Base-by-base conservation (phyloP, 2,888 invertebrate species). In the Brenthis ino region DNA sequence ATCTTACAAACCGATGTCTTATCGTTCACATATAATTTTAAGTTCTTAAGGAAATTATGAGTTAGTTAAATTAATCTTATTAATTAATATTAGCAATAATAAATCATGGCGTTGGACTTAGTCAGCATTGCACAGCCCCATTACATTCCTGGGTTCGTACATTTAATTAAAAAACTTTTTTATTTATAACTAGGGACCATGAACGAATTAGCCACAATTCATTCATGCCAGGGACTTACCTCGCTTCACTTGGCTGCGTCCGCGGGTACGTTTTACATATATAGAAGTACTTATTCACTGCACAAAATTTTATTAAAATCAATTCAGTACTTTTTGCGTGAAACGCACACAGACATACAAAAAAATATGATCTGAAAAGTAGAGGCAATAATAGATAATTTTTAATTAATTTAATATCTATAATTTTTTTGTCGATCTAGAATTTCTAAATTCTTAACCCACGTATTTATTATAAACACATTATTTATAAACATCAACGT, bases 121-220 rank as follows among this genome's bases (percentile, higher is more conserved):
- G 93, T 95, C 77, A 88, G 91, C 74, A 95, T 96, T 47, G 95
- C 95, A 48, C 94, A 96, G 79, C 96, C 96, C 0, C 96, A 96
- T 86, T 95, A 95, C 72, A 94, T 96, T 72, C 96, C 96, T 60
- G 96, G 96, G 96, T 96, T 90, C 88, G 91, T 84, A 67, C 24
- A 16, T 2, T 13, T 54, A 14, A 3, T 20, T 24, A 6, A 16
- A 20, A 54, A 24, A 24, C 11, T 28, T 28, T 28, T 20, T 20
- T 20, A 20, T 20, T 20, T 20, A 20, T 20, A 20, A 20, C 20
- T 20, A 20, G 20, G 20, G 20, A 20, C 20, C 20, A 20, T 20
- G 20, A 20, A 20, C 1, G 20, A 20, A 20, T 20, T 20, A 20
- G 20, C 20, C 20, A 20, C 20, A 20, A 20, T 20, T 20, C 20